Evolutionary conservation across 2,113 vertebrate genomes (phyloP), one percentile per base, ranked within the genome.

Genomic region (Phocoena sinus): DNA sequence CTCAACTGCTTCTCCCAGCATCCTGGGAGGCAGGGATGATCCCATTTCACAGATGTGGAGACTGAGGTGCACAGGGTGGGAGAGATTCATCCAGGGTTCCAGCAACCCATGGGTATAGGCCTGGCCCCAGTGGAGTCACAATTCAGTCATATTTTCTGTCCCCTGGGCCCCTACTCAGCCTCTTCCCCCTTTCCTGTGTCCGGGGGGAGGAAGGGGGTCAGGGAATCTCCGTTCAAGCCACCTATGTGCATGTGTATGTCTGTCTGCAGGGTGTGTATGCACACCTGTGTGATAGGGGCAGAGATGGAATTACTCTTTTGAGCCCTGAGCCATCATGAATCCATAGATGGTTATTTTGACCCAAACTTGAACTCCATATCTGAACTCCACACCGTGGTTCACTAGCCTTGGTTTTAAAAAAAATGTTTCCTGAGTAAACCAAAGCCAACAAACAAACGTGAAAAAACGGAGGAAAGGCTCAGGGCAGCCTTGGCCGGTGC

Each of bases 331-430:
- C 36, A 50, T 70, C 65, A n/a, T 36, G 65, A n/a, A 63, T 68
- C 26, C 2, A 5, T 2, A 18, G 80, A 33, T 86, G 79, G 63
- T 44, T 89, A 28, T 94, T 95, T 88, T 97, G 83, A 73, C 96
- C 88, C 11, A 7, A 62, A 76, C 73, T 67, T 96, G 36, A 82
- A 62, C 58, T 41, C 15, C 58, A 6, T 36, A 20, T 26, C 31
- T 41, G 91, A 92, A 91, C 73, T 33, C 83, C 33, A 65, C 1
- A 4, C 73, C 58, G 58, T 2, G 77, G 97, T 81, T 92, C 96
- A 96, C 65, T 85, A 11, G 62, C 12, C 28, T 84, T 65, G 50
- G 41, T 41, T 95, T 58, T 44, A 38, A 62, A 23, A 94, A 58
- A 58, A 7, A 5, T 3, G 31, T 71, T 93, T 85, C 83, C 90